phyloP scores from a whole-genome alignment of 1,140 invertebrate species.

The Bombus confusus region DNA sequence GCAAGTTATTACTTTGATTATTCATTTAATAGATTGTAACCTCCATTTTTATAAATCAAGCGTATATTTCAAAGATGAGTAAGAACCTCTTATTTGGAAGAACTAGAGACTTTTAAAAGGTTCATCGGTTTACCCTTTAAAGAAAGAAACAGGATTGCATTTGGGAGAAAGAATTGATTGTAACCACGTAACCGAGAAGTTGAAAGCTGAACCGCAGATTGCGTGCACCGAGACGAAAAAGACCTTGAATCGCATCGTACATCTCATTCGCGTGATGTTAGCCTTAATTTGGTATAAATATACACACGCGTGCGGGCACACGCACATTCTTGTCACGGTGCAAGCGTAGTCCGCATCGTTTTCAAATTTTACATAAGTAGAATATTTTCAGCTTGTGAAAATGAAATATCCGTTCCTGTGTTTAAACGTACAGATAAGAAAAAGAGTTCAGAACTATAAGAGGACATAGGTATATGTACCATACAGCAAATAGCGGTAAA shows the following conservation, averaged over 20 bases:
- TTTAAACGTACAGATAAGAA: no score
- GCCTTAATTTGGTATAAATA: background rate
- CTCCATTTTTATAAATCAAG: background rate
- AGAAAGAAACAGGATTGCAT: no score
- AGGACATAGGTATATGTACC: no score
- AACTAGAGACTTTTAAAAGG: background rate
- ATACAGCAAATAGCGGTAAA: no score
- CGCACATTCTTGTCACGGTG: no score
- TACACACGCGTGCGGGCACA: accelerated
- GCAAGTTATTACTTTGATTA: background rate
- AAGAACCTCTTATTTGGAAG: background rate
- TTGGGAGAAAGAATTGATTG: background rate
- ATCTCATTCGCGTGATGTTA: background rate
- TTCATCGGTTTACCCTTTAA: no score
- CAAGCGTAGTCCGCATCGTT: no score
- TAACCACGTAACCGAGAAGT: background rate
- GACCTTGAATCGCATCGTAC: background rate
- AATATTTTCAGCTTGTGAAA: no score
- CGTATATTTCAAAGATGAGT: accelerated
- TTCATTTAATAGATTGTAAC: background rate
- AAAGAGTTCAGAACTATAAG: no score
- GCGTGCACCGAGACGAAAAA: background rate
- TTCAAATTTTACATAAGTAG: no score
- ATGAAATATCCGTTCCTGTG: no score
- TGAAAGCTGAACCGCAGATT: background rate